Evolutionary conservation across 2,113 vertebrate species (phyloP), one percentile per base, ranked within the genome.

Genomic region (Chlorocebus sabaeus): DNA sequence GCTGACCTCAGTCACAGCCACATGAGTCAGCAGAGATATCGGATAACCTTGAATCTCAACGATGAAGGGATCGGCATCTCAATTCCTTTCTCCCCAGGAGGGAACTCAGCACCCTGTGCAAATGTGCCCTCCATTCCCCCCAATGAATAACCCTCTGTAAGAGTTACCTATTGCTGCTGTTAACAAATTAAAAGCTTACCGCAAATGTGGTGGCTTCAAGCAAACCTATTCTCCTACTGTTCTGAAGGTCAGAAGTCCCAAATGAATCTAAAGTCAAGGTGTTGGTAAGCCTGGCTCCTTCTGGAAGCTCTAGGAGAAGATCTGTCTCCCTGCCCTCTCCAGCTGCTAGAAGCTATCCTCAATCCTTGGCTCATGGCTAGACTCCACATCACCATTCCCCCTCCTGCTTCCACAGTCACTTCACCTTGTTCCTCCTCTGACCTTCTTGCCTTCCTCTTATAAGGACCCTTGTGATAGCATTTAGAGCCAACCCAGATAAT

Each of bases 381-480:
- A 3, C 1, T 45, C 81, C 32, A 20, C 5, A 0, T 14, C 17
- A 17, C 4, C n/a, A 25, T 38, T 57, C 10, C 27, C 2, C 79
- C 30, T 52, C 68, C 45, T 59, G 59, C 6, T 9, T 78, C 75
- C 27, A 4, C 4, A 1, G 4, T 32, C 35, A 59, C n/a, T 6
- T 59, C 27, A 6, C 6, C 73, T 40, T 61, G 8, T 55, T 45
- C n/a, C 52, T 55, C 23, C 22, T 45, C 17, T 79, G 30, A 52
- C n/a, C 17, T 61, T 40, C 80, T 18, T 12, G 27, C 35, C 86
- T 72, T 52, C 64, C 12, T 55, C 35, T 72, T 43, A 8, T 38
- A 7, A 64, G n/a, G 12, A 43, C 30, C 3, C 16, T 57, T 32
- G 55, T 55, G n/a, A 75, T 38, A 4, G 32, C 12, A 23, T 57